These are phyloP conservation scores for Petrocephalus schoutedeni DNA, from an alignment of 2,797 vertebrate genomes.

Conservation along the genomic window DNA sequence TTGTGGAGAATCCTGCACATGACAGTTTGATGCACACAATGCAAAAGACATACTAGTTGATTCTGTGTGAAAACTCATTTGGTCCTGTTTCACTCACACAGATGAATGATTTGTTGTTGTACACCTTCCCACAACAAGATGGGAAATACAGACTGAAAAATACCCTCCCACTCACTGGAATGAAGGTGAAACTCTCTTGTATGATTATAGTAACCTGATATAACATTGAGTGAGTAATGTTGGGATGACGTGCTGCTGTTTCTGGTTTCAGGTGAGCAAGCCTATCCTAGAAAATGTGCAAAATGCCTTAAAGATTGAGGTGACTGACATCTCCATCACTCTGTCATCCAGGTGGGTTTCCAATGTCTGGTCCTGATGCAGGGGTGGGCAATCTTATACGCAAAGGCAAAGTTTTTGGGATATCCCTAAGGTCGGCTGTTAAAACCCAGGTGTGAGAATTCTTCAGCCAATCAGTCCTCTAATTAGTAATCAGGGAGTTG, in stretches of 20 bases:
- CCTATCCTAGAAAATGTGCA: slow-evolving; percentile 74
- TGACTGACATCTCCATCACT: slow-evolving; percentile 71
- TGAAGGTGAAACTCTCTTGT: slow-evolving; percentile 71
- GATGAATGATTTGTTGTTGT: slow-evolving; percentile 94
- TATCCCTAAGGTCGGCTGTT: no score
- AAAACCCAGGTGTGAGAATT: no score
- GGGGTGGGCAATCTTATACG: no score
- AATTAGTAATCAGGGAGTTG: no score
- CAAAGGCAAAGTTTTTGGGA: no score
- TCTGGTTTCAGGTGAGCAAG: slow-evolving; percentile 75
- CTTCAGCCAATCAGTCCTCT: no score
- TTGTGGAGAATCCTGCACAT: not conserved
- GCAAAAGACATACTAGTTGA: not conserved
- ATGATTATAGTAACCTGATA: slow-evolving; percentile 6
- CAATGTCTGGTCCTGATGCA: not conserved
- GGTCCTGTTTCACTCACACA: slow-evolving; percentile 41
- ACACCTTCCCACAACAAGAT: slow-evolving; percentile 91
- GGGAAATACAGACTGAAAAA: slow-evolving; percentile 90
- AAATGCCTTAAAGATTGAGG: slow-evolving; percentile 80
- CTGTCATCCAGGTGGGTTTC: slow-evolving; percentile 80
- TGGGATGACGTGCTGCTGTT: not conserved
- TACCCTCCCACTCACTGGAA: slow-evolving; percentile 69
- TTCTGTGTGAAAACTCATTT: not conserved
- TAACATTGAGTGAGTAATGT: slow-evolving; percentile 13
- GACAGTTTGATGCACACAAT: not conserved